These are phyloP conservation scores for Pseudomugil tenellus DNA, from an alignment of 2,797 vertebrate species.

Conservation along the genomic window DNA sequence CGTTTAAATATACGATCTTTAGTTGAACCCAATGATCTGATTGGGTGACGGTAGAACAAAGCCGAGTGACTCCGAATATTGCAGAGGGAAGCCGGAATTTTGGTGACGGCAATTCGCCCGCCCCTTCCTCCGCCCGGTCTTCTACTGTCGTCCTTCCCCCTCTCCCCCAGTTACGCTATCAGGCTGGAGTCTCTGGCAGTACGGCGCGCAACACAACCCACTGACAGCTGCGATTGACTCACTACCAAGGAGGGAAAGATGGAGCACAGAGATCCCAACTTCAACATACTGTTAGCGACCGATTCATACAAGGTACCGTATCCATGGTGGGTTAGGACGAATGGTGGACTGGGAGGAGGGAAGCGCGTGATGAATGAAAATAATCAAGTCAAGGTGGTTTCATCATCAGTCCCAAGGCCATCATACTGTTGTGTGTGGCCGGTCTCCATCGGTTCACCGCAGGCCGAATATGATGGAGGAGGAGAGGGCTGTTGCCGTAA, in stretches of 20 bases:
- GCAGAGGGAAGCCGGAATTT: conserved; percentile 15
- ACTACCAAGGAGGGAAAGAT: conserved; percentile 81
- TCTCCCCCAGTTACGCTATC: conserved; percentile 38
- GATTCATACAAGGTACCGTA: conserved; percentile 94
- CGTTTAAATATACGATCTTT: no score
- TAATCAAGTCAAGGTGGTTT: conserved; percentile 79
- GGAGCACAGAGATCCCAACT: conserved; percentile 88
- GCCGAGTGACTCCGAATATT: conserved; percentile 18
- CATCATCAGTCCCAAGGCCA: conserved; percentile 79
- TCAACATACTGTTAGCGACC: conserved; percentile 93
- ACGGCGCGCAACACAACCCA: conserved; percentile 64
- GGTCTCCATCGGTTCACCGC: conserved; percentile 48
- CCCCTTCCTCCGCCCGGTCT: conserved; percentile 49
- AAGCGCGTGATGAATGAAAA: conserved; percentile 44
- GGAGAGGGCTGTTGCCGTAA: conserved; percentile 31
- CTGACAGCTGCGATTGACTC: conserved; percentile 75
- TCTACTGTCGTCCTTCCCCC: conserved; percentile 58
- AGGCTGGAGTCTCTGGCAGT: conserved; percentile 55
- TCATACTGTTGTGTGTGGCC: conserved; percentile 48
- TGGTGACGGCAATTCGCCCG: conserved; percentile 39
- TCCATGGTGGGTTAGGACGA: not conserved
- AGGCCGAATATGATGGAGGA: conserved; percentile 61
- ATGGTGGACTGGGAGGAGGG: conserved; percentile 1
- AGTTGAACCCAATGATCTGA: not conserved
- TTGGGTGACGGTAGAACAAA: not conserved